These are phyloP conservation scores for Andrena hattorfiana DNA, from an alignment of 2,888 invertebrate genomes.

Conservation along the genomic window DNA sequence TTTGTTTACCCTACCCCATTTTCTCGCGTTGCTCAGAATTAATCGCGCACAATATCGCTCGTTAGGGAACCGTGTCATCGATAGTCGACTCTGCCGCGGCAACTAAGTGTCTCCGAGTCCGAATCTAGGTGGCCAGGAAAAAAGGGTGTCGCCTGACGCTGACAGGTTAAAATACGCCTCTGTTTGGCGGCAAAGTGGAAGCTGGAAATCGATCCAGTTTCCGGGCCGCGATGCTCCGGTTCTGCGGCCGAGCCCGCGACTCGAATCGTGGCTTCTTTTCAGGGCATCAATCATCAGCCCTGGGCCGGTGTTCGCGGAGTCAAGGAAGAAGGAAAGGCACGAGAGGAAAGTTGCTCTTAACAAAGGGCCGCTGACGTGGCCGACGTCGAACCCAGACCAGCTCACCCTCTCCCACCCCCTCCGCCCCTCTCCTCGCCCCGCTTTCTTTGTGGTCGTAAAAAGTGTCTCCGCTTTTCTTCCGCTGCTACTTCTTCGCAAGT, in stretches of 20 bases:
- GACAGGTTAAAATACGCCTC: constrained; percentile 41
- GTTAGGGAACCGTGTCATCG: too few relatives aligned
- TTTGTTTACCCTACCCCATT: too few relatives aligned
- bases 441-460: constrained; percentile 7
- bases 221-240: background rate
- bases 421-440: background rate
- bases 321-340: constrained; percentile 59
- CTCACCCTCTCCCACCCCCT: constrained; percentile 1
- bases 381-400: constrained; percentile 70
- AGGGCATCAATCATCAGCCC: constrained; percentile 71
- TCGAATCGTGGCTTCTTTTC: constrained; percentile 31
- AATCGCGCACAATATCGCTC: too few relatives aligned
- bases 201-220: constrained; percentile 17
- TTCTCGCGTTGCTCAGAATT: too few relatives aligned
- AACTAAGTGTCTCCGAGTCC: too few relatives aligned
- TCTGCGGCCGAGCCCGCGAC: background rate
- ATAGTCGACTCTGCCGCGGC: too few relatives aligned
- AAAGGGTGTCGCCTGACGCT: background rate
- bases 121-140: too few relatives aligned
- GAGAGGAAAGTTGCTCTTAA: constrained; percentile 75
- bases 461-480: constrained; percentile 1
- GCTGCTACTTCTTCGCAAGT: background rate
- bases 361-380: constrained; percentile 76
- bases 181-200: constrained; percentile 29
- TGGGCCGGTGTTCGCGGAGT: constrained; percentile 6